A percentile compares a stretch with the other conserved stretches of the same genome.
Conservation (phyloP, 2,888 invertebrate species). For the Drosophila peninsularis region DNA sequence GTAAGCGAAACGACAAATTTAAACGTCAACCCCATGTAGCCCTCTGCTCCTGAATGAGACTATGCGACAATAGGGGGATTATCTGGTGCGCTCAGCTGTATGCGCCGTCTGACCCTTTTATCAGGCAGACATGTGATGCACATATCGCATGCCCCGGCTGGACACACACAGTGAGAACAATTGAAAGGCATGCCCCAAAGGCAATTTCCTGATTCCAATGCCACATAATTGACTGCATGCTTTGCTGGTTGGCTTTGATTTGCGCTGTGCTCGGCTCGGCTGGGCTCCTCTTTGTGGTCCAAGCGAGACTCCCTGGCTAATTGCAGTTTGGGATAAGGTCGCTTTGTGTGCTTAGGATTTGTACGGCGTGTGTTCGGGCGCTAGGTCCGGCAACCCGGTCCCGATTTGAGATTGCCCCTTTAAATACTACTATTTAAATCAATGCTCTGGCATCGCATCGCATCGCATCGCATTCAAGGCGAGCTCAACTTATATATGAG, state of each 20-base stretch:
- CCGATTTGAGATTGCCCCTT: slow-evolving; percentile 20
- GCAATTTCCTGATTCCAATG: slow-evolving; percentile 34
- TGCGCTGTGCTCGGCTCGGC: slow-evolving; percentile 18
- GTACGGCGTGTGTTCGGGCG: slow-evolving; percentile 34
- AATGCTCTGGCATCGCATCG: slow-evolving; percentile 62
- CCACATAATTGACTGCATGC: slow-evolving; percentile 56
- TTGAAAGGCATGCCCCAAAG: slow-evolving; percentile 32
- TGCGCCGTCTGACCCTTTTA: slow-evolving; percentile 50
- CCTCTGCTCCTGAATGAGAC: neutral
- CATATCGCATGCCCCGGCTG: slow-evolving; percentile 43
- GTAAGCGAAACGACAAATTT: slow-evolving; percentile 32
- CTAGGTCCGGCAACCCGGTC: slow-evolving; percentile 14
- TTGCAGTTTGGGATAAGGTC: slow-evolving; percentile 28
- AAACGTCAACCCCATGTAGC: slow-evolving; percentile 13
- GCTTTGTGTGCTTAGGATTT: slow-evolving; percentile 17
- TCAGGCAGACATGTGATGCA: slow-evolving; percentile 44
- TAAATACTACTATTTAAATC: slow-evolving; percentile 83
- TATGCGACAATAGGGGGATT: slow-evolving; percentile 42
- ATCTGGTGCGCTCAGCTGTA: slow-evolving; percentile 40
- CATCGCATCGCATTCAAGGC: slow-evolving; percentile 24
- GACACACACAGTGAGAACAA: slow-evolving; percentile 22
- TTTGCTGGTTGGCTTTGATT: slow-evolving; percentile 28
- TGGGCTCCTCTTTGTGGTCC: slow-evolving; percentile 3
- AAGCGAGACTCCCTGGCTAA: slow-evolving; percentile 53
- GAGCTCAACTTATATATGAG: slow-evolving; percentile 62